Base-by-base conservation (phyloP, 2,888 invertebrate species). In the Sphaeridia pumilis region DNA sequence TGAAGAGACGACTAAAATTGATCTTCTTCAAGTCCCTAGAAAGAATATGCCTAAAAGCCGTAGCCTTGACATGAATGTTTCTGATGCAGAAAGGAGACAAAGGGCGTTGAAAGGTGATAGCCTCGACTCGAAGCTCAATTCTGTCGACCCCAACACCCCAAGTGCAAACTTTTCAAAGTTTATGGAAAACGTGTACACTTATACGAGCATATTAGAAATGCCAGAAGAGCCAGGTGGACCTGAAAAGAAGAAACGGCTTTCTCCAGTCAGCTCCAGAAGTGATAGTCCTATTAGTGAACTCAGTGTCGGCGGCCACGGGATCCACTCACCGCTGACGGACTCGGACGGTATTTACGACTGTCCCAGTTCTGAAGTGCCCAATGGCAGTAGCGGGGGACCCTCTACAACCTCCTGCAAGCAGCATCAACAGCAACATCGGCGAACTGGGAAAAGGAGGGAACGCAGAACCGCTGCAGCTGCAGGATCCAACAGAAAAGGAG, bases 341-440 rank as follows among this genome's bases (percentile, higher is more conserved):
- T 84, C 84, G 0, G 85, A 85, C 68, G 84, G 84, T 2, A 71
- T 84, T 22, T 84, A 84, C 68, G 84, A 86, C 69, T 84, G 83
- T 67, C 83, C 84, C 3, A 84, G 83, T 68, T 82, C 83, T 4
- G 84, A 84, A 68, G 67, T 67, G 4, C 65, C 62, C 2, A 52
- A 52, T 27, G 49, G 48, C 10, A 52, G 46, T 41, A 31, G 34
- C 17, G 36, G n/a, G 25, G n/a, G n/a, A n/a, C n/a, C n/a, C n/a
- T n/a, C n/a, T n/a, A n/a, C n/a, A n/a, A 22, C 25, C 20, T 20
- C 20, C n/a, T 28, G 12, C 42, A 27, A 49, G 35, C 54, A 55
- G 49, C 53, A 57, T 42, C 76, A 77, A 65, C 77, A 80, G 66
- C 80, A 81, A 68, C 76, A 77, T 10, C 76, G 79, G 50, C 76